Evolutionary conservation across 2,888 invertebrate genomes (phyloP).

Genomic region (Drosophila nr. perissopoda): DNA sequence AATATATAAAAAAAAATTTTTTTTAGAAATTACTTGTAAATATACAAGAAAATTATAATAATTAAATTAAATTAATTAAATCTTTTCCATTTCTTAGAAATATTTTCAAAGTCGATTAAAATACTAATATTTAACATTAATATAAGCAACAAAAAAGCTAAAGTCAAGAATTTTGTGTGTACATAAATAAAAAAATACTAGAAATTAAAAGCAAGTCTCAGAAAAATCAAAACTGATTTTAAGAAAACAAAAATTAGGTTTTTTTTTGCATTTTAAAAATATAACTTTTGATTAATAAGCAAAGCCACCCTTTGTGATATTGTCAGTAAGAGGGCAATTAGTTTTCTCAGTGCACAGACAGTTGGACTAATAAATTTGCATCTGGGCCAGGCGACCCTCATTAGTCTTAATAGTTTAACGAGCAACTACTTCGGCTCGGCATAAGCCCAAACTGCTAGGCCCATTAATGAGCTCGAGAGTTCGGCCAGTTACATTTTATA

Average conservation of each 20-base stretch:
- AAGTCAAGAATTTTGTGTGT: not conserved
- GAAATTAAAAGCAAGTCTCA: accelerated
- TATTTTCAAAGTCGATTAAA: not conserved
- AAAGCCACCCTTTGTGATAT: not conserved
- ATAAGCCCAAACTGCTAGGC: constrained; percentile 8
- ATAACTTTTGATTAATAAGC: not conserved
- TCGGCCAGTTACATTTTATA: constrained; percentile 66
- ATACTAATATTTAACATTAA: not conserved
- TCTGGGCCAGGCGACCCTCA: constrained; percentile 61
- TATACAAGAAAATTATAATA: no score
- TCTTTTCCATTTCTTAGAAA: no score
- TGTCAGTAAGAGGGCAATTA: not conserved
- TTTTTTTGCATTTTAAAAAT: not conserved
- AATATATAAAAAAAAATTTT: no score
- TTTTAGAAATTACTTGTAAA: no score
- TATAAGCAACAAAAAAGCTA: not conserved
- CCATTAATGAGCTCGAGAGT: constrained; percentile 60
- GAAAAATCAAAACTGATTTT: not conserved
- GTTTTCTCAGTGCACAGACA: constrained; percentile 3
- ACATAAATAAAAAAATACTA: not conserved
- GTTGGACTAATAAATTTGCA: constrained; percentile 58
- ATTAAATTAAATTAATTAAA: no score
- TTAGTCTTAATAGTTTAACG: constrained; percentile 76
- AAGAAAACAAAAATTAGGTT: not conserved
- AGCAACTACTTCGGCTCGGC: constrained; percentile 36